phyloP scores from a whole-genome alignment of 2,888 invertebrate genomes.

The Argynnis bischoffii region DNA sequence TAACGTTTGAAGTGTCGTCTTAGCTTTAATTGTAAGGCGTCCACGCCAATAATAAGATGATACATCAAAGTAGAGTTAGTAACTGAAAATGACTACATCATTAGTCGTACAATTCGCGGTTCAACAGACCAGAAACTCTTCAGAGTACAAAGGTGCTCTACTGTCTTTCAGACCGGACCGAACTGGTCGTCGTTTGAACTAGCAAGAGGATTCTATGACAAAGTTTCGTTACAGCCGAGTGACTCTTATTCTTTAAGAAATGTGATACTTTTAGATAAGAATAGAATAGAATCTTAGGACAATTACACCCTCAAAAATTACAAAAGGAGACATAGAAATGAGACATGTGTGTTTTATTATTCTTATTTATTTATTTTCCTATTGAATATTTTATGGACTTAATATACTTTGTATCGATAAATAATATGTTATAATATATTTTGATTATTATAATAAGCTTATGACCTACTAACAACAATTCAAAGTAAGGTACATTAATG shows the following conservation, averaged over 20 bases:
- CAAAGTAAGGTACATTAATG: background rate
- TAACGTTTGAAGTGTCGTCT: background rate
- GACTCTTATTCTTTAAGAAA: constrained; percentile 40
- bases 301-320: no score
- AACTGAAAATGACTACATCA: constrained; percentile 54
- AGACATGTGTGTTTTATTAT: no score
- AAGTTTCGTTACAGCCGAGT: constrained; percentile 39
- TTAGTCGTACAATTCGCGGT: constrained; percentile 62
- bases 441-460: no score
- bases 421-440: no score
- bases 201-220: constrained; percentile 38
- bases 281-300: background rate
- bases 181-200: constrained; percentile 46
- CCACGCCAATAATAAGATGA: constrained; percentile 36
- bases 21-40: constrained; percentile 7
- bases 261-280: constrained; percentile 29
- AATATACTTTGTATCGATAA: no score
- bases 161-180: constrained; percentile 40
- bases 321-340: no score
- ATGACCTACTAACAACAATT: background rate
- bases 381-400: no score
- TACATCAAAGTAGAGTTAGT: constrained; percentile 42
- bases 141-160: constrained; percentile 59
- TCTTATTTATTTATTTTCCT: no score
- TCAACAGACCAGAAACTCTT: constrained; percentile 58